phyloP scores from a whole-genome alignment of 2,888 invertebrate genomes.

The Dugesia japonica region DNA sequence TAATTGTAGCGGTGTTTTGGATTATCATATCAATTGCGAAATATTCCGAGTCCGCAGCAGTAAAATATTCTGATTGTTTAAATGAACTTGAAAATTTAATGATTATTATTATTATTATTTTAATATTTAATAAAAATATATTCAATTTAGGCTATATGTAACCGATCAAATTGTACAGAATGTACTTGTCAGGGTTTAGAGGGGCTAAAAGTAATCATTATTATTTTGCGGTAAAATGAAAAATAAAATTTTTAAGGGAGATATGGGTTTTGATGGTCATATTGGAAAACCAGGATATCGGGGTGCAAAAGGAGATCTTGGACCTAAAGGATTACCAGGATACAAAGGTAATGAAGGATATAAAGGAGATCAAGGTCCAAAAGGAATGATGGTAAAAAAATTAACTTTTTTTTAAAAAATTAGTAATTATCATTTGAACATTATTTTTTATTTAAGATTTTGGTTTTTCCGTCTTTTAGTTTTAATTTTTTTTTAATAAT shows the following conservation, averaged over 20 bases:
- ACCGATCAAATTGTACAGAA: conserved; percentile 16
- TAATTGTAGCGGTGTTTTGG: conserved; percentile 15
- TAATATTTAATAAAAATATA: too few species aligned
- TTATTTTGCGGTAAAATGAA: not conserved
- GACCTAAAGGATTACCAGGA: not conserved
- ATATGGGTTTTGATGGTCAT: not conserved
- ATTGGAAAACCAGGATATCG: not conserved
- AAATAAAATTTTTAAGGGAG: not conserved
- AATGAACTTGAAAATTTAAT: not conserved
- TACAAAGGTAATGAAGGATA: not conserved
- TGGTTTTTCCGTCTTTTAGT: too few species aligned
- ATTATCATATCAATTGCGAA: not conserved
- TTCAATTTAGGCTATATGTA: not conserved
- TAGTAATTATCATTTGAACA: not conserved
- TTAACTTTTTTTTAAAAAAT: not conserved
- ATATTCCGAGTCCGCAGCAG: not conserved
- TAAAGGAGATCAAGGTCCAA: not conserved
- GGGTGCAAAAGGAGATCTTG: not conserved
- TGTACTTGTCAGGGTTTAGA: not conserved
- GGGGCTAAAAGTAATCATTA: not conserved
- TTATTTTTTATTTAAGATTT: too few species aligned
- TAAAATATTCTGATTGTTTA: not conserved
- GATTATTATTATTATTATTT: not conserved
- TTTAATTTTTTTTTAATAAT: too few species aligned
- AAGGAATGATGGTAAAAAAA: not conserved